phyloP scores from a whole-genome alignment of 2,113 vertebrate genomes.

The Scatophagus argus region DNA sequence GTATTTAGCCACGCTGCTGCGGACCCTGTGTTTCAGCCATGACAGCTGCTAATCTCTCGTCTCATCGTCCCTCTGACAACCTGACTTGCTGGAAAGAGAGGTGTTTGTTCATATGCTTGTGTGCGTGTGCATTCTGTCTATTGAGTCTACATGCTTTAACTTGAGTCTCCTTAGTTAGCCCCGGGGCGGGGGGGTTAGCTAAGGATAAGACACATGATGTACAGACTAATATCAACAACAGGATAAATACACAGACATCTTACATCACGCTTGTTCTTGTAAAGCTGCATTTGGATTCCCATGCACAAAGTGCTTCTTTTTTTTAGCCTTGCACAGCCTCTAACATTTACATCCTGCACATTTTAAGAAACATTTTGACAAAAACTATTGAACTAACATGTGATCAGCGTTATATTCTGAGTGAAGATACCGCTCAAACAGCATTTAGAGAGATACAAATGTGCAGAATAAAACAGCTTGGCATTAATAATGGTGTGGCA shows the following conservation, averaged over 20 bases:
- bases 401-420: too few species aligned
- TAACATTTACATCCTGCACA: background rate
- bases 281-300: background rate
- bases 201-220: conserved; percentile 27
- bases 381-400: background rate
- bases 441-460: background rate
- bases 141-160: conserved; percentile 42
- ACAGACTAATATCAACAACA: conserved; percentile 30
- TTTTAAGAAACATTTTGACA: background rate
- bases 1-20: conserved; percentile 54
- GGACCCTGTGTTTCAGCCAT: conserved; percentile 60
- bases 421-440: background rate
- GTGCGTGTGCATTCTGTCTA: conserved; percentile 27
- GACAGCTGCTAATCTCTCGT: conserved; percentile 72
- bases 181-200: background rate
- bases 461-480: background rate
- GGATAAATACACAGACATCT: conserved; percentile 32
- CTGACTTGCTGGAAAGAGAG: conserved; percentile 53
- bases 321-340: background rate
- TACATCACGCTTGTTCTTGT: background rate
- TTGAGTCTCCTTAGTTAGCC: conserved; percentile 39
- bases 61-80: conserved; percentile 27
- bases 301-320: background rate
- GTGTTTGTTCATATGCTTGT: conserved; percentile 21
- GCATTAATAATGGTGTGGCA: background rate